phyloP scores from a whole-genome alignment of 2,797 vertebrate genomes.

The Artibeus jamaicensis region DNA sequence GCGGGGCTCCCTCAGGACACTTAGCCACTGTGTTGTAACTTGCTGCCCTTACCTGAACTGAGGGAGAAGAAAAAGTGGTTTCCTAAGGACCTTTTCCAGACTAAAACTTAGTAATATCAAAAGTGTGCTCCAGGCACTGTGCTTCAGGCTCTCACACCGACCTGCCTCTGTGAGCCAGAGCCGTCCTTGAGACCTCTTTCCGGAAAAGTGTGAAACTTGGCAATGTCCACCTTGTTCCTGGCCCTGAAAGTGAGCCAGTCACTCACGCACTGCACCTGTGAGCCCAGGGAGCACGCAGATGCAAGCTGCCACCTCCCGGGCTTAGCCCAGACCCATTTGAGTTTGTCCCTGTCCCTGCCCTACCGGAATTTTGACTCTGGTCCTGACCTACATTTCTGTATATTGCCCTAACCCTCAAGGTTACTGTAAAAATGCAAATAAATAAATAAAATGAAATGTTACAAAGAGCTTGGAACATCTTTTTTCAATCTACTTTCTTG shows the following conservation, averaged over 20 bases:
- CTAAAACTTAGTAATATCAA: background rate
- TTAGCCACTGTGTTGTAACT: background rate
- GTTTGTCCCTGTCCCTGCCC: background rate
- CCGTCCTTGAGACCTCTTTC: background rate
- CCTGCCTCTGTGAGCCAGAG: background rate
- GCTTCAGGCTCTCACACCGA: background rate
- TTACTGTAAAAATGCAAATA: constrained; percentile 9
- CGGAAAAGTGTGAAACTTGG: background rate
- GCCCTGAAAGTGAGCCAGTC: background rate
- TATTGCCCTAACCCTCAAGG: background rate
- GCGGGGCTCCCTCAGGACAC: background rate
- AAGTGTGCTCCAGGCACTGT: background rate
- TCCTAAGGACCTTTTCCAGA: background rate
- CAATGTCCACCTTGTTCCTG: background rate
- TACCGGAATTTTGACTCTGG: background rate
- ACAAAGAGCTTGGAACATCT: background rate
- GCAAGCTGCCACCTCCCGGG: background rate
- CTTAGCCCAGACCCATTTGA: background rate
- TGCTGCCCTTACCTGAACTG: background rate
- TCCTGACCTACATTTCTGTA: background rate
- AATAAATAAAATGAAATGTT: background rate
- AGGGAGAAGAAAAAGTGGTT: background rate
- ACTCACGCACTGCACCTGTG: rapidly evolving
- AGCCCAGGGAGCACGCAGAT: background rate
- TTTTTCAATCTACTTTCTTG: background rate